Evolutionary conservation across 2,888 invertebrate species (phyloP).

Genomic region (Orthosia cruda): DNA sequence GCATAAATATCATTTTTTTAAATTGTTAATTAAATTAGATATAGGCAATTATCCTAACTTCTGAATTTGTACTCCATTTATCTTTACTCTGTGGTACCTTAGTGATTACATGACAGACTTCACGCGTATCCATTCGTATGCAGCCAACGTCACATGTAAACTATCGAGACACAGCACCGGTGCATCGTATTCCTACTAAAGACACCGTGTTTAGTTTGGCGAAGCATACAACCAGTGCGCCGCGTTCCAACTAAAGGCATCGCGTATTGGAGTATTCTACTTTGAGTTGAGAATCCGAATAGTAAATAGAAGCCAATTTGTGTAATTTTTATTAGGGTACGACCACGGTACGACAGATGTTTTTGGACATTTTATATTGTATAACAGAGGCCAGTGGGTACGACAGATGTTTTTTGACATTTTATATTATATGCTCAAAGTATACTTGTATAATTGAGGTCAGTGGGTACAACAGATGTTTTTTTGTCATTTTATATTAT

Average conservation of each 20-base stretch:
- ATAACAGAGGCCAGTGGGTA: no score
- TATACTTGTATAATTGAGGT: no score
- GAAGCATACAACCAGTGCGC: neutral
- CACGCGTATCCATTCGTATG: conserved; percentile 41
- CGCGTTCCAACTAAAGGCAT: conserved; percentile 8
- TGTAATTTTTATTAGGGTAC: neutral
- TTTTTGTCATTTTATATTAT: neutral
- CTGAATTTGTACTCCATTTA: conserved; percentile 7
- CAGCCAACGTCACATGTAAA: conserved; percentile 30
- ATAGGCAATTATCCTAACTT: no score
- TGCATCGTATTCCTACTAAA: conserved; percentile 23
- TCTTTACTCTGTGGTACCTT: conserved; percentile 8
- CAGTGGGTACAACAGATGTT: no score
- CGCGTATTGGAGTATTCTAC: neutral
- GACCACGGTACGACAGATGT: no score
- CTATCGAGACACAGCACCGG: conserved; percentile 17
- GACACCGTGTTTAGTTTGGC: neutral
- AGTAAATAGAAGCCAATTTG: neutral
- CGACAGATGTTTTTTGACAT: no score
- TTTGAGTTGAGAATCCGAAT: neutral
- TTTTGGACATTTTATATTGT: no score
- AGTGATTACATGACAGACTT: conserved; percentile 33
- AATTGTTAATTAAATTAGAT: no score
- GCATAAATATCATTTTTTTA: no score
- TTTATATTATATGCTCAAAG: no score